phyloP scores from a whole-genome alignment of 2,113 vertebrate genomes.

The Xiphophorus maculatus region DNA sequence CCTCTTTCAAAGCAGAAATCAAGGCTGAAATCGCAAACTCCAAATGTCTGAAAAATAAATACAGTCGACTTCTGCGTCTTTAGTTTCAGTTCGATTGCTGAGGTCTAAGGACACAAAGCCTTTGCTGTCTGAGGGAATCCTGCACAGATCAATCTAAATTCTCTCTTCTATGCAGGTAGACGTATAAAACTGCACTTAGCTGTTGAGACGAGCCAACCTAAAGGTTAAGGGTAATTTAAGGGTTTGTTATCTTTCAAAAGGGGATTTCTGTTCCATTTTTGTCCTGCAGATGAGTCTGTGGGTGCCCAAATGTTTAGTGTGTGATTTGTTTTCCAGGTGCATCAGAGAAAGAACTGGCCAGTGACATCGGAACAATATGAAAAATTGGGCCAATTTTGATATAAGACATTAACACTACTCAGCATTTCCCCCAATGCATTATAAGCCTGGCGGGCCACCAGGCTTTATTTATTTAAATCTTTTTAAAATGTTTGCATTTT shows the following conservation, averaged over 20 bases:
- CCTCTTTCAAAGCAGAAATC: constrained; percentile 35
- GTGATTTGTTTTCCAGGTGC: constrained; percentile 51
- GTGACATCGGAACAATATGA: constrained; percentile 16
- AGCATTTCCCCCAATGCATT: too few relatives aligned
- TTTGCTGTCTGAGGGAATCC: constrained; percentile 36
- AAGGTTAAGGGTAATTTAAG: constrained; percentile 31
- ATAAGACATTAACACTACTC: too few relatives aligned
- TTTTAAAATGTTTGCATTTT: too few relatives aligned
- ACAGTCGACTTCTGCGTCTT: constrained; percentile 23
- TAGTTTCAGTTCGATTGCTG: constrained; percentile 7
- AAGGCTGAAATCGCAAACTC: constrained; percentile 32
- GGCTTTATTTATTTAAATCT: too few relatives aligned
- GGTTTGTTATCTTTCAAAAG: constrained; percentile 27
- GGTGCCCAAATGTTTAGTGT: constrained; percentile 25
- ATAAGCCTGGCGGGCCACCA: too few relatives aligned
- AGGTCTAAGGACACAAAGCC: constrained; percentile 1
- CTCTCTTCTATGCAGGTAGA: constrained; percentile 59
- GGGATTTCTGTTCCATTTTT: constrained; percentile 35
- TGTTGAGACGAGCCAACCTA: constrained; percentile 18
- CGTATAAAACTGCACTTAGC: constrained; percentile 34
- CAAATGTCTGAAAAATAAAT: constrained; percentile 50
- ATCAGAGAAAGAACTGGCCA: constrained; percentile 37
- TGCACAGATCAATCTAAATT: constrained; percentile 27
- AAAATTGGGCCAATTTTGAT: too few relatives aligned
- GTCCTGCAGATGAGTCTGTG: constrained; percentile 34